phyloP scores from a whole-genome alignment of 2,888 invertebrate genomes.

The Scrobipalpa costella region DNA sequence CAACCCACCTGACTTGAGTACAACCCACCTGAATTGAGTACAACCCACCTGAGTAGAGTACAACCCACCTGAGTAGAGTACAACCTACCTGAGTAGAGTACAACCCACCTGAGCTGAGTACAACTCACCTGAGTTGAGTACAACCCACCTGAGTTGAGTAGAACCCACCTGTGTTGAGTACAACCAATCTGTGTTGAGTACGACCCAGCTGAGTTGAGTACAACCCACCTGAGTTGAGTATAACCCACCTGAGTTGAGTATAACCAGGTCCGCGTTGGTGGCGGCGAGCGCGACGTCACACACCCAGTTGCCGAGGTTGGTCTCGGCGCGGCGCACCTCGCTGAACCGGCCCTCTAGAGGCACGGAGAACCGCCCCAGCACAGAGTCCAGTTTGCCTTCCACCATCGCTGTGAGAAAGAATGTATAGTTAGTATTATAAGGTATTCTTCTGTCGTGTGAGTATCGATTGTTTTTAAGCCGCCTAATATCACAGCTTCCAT shows the following conservation, averaged over 20 bases:
- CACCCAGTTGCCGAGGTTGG: constrained; percentile 94
- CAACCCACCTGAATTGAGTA: background rate
- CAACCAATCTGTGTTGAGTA: too few species aligned
- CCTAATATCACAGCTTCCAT: too few species aligned
- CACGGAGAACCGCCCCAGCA: constrained; percentile 91
- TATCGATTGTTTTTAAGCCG: too few species aligned
- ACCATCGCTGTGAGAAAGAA: constrained; percentile 82
- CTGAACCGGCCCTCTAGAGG: constrained; percentile 93
- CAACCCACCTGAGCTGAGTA: too few species aligned
- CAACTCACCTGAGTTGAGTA: too few species aligned
- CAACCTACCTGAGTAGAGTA: too few species aligned
- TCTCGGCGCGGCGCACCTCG: constrained; percentile 89
- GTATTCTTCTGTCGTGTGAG: too few species aligned
- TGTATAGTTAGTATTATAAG: background rate
- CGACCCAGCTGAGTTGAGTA: background rate
- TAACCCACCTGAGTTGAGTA: constrained; percentile 90
- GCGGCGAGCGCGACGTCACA: constrained; percentile 91
- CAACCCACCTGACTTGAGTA: too few species aligned
- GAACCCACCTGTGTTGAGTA: constrained; percentile 60
- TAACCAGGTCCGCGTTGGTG: constrained; percentile 91
- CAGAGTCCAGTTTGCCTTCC: constrained; percentile 91
- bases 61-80: constrained; percentile 90
- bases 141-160: constrained; percentile 87
- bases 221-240: background rate
- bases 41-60: background rate